Conservation (phyloP, 1,140 invertebrate species). For the Homalodisca vitripennis region DNA sequence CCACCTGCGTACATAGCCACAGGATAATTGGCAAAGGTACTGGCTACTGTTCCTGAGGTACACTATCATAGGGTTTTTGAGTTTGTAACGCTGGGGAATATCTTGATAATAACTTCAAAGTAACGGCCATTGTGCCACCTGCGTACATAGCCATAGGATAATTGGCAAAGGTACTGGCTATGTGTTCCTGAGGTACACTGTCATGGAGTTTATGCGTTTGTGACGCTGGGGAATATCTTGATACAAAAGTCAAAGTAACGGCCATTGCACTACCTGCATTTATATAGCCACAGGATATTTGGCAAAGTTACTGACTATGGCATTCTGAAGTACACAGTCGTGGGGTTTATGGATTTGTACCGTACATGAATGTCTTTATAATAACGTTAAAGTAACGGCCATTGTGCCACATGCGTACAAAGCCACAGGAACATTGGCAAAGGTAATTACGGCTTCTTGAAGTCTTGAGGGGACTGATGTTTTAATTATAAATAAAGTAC, state of each 20-base stretch:
- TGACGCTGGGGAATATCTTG: background rate
- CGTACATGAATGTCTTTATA: background rate
- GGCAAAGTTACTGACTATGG: background rate
- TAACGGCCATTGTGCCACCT: background rate
- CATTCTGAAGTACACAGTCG: too few relatives aligned
- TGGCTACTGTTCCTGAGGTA: too few relatives aligned
- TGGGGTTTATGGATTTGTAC: background rate
- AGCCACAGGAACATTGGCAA: background rate
- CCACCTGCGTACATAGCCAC: background rate
- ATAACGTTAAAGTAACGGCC: background rate
- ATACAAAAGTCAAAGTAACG: background rate
- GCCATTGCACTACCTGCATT: background rate
- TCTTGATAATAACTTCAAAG: background rate
- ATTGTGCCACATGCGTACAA: background rate
- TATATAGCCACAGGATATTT: background rate
- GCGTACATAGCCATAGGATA: background rate
- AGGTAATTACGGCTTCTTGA: background rate
- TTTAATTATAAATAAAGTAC: too few relatives aligned
- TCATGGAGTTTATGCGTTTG: background rate
- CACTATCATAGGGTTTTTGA: constrained; percentile 1
- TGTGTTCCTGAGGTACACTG: too few relatives aligned
- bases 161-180: background rate
- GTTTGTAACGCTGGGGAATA: background rate
- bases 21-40: background rate
- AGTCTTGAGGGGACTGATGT: too few relatives aligned